A percentile compares a stretch with the other conserved stretches of the same genome.
Conservation (phyloP, 2,888 invertebrate species). For the Lasioglossum oenotherae region DNA sequence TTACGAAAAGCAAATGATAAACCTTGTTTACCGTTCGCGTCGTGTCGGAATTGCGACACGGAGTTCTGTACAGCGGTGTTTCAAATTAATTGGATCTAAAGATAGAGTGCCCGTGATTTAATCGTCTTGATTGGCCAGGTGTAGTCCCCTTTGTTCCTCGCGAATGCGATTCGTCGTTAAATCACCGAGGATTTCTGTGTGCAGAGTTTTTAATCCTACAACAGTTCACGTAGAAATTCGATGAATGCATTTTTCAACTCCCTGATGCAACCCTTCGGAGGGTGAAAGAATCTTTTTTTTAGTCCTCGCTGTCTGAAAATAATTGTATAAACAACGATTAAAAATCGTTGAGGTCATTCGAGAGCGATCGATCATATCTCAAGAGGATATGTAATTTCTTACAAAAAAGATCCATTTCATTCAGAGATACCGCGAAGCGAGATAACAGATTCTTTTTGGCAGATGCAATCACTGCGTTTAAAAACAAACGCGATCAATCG, state of each 20-base stretch:
- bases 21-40: constrained; percentile 3
- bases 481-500: not conserved
- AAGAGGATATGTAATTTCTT: not conserved
- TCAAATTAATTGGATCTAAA: not conserved
- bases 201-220: not conserved
- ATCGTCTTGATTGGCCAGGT: not conserved
- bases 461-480: not conserved
- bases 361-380: not conserved
- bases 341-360: not conserved
- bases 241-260: too few species aligned
- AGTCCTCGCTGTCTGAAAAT: not conserved
- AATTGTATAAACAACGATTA: not conserved
- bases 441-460: not conserved
- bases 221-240: not conserved
- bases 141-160: not conserved
- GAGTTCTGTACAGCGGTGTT: not conserved
- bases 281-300: not conserved
- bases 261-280: not conserved
- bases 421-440: not conserved
- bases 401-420: not conserved
- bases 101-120: not conserved
- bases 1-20: not conserved
- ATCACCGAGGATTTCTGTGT: not conserved
- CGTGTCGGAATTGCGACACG: not conserved
- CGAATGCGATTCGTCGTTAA: not conserved